A percentile compares a stretch with the other conserved stretches of the same genome.
Evolutionary conservation across 2,888 invertebrate genomes (phyloP).

Genomic region (Parapristionchus giblindavisi): DNA sequence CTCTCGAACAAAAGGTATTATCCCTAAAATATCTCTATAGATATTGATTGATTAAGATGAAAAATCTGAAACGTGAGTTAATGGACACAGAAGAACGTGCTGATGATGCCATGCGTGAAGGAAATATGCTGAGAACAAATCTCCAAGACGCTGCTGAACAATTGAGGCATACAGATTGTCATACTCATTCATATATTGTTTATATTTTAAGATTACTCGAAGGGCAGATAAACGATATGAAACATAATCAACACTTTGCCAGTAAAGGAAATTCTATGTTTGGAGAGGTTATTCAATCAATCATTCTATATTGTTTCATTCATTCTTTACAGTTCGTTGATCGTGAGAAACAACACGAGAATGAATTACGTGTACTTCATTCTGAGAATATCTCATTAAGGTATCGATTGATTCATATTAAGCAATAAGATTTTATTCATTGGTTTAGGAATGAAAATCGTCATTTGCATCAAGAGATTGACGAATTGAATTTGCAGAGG

Average conservation of each 20-base stretch:
- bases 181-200: background rate
- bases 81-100: conserved; percentile 29
- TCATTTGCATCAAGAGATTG: conserved; percentile 19
- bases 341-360: conserved; percentile 13
- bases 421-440: no score
- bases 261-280: conserved; percentile 33
- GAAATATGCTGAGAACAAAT: conserved; percentile 17
- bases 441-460: conserved; percentile 28
- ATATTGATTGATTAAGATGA: background rate
- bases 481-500: conserved; percentile 17
- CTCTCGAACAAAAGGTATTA: background rate
- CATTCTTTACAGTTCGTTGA: conserved; percentile 16
- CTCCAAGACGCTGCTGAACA: conserved; percentile 27
- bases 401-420: background rate
- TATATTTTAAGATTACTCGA: conserved; percentile 8
- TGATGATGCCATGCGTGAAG: conserved; percentile 22
- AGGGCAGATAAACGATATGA: conserved; percentile 18
- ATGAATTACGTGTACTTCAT: background rate
- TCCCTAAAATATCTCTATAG: background rate
- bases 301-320: background rate
- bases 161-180: background rate
- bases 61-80: conserved; percentile 17
- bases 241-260: conserved; percentile 26
- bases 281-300: background rate
- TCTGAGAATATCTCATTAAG: conserved; percentile 21